Evolutionary conservation across 2,888 invertebrate species (phyloP), one percentile per base, ranked within the genome.

Genomic region (Thumatha senex): DNA sequence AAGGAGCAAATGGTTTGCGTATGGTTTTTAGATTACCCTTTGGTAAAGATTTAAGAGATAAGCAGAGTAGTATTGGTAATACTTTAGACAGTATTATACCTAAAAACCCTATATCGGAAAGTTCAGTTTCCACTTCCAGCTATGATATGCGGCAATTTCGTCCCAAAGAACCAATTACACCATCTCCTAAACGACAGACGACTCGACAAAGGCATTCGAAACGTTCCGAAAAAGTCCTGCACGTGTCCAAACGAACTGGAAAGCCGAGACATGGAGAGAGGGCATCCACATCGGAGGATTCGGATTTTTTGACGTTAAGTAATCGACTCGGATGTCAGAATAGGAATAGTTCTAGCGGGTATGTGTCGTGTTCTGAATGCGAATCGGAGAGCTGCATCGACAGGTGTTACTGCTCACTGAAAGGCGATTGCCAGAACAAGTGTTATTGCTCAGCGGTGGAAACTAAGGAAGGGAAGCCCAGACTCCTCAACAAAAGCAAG

Each of bases 281-380:
- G 40, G 93, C 93, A 7, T 94, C 94, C 9, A 92, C 93, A 0
- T 94, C 94, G 0, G 94, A 94, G 74, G 93, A 94, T 48, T 94
- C 94, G 0, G 93, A 94, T 60, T 92, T 92, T 67, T 72, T 92
- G 52, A 92, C 93, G 2, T 80, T 93, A 1, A 93, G 93, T 63
- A 93, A 94, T 63, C 86, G 93, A 49, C 79, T 92, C 3, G 93
- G 92, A 44, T 93, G 93, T 54, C 92, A 93, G 57, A 93, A 94
- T 58, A 78, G 94, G 36, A 94, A 94, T 64, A 94, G 94, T 70
- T 94, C 94, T 7, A 94, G 94, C 68, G 94, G 94, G 67, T 97
- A 97, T 75, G 96, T 97, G 0, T 96, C 96, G 2, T 97, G 97
- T 78, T 97, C 97, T 38, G 97, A 97, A 81, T 97, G 97, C 76